Base-by-base conservation (phyloP, 2,113 vertebrate genomes). In the Xiphophorus maculatus region DNA sequence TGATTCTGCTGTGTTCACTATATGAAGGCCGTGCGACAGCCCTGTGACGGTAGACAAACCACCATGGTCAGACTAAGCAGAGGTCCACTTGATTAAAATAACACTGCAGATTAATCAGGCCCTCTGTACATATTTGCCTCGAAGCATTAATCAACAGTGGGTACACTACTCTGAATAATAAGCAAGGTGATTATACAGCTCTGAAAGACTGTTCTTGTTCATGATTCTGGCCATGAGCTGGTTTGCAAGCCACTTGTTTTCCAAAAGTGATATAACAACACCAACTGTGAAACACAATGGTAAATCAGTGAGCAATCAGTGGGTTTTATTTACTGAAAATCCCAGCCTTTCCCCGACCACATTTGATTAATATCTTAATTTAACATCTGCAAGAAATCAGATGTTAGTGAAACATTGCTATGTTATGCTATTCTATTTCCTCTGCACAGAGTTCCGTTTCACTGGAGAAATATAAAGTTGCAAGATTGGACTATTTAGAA, bases 231-330 rank as follows among this genome's bases (percentile, higher is more conserved):
- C 62, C 77, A 86, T 84, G 81, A 87, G 76, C 74, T 71, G 73
- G 75, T 76, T 87, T 86, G 84, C 82, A 79, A 81, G 74, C 74
- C 84, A 90, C 86, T 90, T 87, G 71, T 84, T 84, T 75, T 68
- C 71, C 73, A 81, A 89, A 85, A 87, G 79, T 85, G 86, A 91
- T 90, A 75, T 77, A 85, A 90, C 79, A 87, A 85, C 86, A 79
- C 64, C 79, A 80, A 89, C 80, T 81, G 78, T 66, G 44, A 74
- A 80, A 80, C 89, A 92, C 89, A 92, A 91, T 86, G 61, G 84
- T 63, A 89, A 91, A 90, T 92, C 88, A 90, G 87, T 28, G 76
- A 76, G 82, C 84, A 88, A 91, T 92, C 90, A 89, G 73, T 35
- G 75, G 63, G 82, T 81, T 86, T 75, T 83, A 83, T 89, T 88